Percentiles rank a stretch among this genome's conserved stretches.
Evolutionary conservation across 2,888 invertebrate genomes (phyloP).

Genomic region (Ramazzottius varieornatus): DNA sequence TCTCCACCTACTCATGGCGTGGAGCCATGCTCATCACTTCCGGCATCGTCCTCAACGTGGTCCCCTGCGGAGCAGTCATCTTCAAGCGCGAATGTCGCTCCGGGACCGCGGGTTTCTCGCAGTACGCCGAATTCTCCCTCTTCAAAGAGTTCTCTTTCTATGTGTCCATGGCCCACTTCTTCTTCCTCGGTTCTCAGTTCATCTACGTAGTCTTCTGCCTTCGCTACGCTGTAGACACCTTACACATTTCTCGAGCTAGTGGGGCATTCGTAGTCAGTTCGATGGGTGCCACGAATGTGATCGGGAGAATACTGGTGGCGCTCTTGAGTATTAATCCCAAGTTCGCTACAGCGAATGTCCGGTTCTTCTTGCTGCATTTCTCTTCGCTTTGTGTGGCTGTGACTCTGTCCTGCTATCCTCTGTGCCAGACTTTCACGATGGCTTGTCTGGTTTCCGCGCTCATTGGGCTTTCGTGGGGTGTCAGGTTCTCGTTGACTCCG

Average conservation of each 20-base stretch:
- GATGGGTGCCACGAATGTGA: not conserved
- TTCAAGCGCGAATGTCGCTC: not conserved
- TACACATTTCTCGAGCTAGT: too few relatives aligned
- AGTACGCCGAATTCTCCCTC: not conserved
- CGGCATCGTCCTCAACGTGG: not conserved
- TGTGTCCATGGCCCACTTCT: not conserved
- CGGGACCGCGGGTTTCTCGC: not conserved
- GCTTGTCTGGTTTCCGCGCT: not conserved
- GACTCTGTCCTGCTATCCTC: not conserved
- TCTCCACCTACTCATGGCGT: not conserved
- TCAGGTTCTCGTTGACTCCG: not conserved
- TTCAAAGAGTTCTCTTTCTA: not conserved
- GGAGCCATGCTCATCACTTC: not conserved
- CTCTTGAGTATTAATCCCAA: not conserved
- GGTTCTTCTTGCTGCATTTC: not conserved
- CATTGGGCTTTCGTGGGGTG: not conserved
- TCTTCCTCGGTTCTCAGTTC: not conserved
- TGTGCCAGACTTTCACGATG: not conserved
- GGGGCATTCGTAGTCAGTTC: not conserved
- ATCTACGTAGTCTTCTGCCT: not conserved
- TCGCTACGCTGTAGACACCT: not conserved
- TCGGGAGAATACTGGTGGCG: not conserved
- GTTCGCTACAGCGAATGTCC: not conserved
- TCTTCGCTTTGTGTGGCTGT: not conserved
- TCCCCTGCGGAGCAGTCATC: not conserved